Base-by-base conservation (phyloP, 2,797 vertebrate species). In the Lithobates sylvaticus region DNA sequence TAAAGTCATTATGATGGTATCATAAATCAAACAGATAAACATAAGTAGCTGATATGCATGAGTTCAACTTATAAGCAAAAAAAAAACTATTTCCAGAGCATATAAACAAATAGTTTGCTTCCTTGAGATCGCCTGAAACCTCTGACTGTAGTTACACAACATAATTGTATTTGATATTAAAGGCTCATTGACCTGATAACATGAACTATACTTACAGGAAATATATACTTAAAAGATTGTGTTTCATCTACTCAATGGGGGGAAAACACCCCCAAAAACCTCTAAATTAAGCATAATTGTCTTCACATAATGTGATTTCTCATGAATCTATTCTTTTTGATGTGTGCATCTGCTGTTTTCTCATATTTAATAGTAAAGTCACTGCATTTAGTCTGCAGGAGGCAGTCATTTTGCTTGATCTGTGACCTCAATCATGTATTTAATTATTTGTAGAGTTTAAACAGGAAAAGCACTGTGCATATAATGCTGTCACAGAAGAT, bases 1-100 rank as follows among this genome's bases (percentile, higher is more conserved):
- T 83, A 81, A 86, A 83, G 68, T 64, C 67, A 73, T 83, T 87
- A 67, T 73, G 69, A 83, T 83, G 23, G 54, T 74, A 87, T 87
- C 85, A 87, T 83, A 78, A 78, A 76, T 82, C 80, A 87, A 87
- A 87, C 26, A 78, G 68, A 78, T 87, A 76, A 83, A 65, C 74
- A 77, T 76, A 86, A 82, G 64, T 39, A 39, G 67, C 67, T 77
- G 74, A 83, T 86, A 72, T 78, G 67, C 79, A 78, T 73, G 75
- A 68, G 65, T 86, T 70, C 26, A 72, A 42, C 74, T 73, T 26
- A 58, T 39, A 39, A 39, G 39, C 36, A 29, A 36, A 61, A 50
- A 36, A 77, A 80, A 78, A 47, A 1, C 21, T 9, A 13, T 71
- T 72, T 70, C 44, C 78, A 69, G 10, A 44, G 83, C 47, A n/a